These are phyloP conservation scores for Spermophilus dauricus DNA, from an alignment of 2,113 vertebrate species.

Conservation along the genomic window DNA sequence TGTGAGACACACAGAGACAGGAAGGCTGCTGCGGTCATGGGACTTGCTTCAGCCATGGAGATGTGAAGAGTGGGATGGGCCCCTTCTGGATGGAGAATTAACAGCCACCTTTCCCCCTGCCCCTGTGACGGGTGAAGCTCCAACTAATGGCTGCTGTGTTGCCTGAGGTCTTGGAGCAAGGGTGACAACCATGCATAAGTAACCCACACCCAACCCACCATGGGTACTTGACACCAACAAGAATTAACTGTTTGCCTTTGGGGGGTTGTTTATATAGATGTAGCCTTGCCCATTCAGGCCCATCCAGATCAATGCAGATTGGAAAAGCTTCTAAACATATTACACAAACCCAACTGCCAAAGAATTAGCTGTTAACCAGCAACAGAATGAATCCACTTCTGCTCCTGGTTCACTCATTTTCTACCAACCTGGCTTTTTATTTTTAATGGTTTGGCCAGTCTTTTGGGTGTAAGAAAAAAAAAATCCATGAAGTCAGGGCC, in stretches of 20 bases:
- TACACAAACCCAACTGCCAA: conserved; percentile 20
- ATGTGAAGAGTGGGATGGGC: not conserved
- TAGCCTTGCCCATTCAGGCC: not conserved
- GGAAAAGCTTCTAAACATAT: conserved; percentile 43
- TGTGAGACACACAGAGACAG: not conserved
- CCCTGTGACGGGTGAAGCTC: rapidly evolving
- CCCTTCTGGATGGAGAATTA: not conserved
- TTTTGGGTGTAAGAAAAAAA: conserved; percentile 65
- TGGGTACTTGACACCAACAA: not conserved
- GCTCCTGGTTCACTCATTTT: not conserved
- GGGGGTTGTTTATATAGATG: not conserved
- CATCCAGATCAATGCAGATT: not conserved
- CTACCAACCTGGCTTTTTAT: not conserved
- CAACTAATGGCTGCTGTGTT: not conserved
- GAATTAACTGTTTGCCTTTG: not conserved
- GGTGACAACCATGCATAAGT: not conserved
- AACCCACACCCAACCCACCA: not conserved
- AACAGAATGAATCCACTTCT: not conserved
- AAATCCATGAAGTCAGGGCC: conserved; percentile 63
- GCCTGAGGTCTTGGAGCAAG: not conserved
- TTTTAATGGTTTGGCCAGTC: conserved; percentile 47
- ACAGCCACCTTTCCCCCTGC: too few species aligned
- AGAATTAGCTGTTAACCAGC: conserved; percentile 61
- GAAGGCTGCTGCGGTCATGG: not conserved
- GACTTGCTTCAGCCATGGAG: not conserved